A percentile compares a stretch with the other conserved stretches of the same genome.
Evolutionary conservation across 2,113 vertebrate genomes (phyloP).

Genomic region (Paracyprichromis sp.): DNA sequence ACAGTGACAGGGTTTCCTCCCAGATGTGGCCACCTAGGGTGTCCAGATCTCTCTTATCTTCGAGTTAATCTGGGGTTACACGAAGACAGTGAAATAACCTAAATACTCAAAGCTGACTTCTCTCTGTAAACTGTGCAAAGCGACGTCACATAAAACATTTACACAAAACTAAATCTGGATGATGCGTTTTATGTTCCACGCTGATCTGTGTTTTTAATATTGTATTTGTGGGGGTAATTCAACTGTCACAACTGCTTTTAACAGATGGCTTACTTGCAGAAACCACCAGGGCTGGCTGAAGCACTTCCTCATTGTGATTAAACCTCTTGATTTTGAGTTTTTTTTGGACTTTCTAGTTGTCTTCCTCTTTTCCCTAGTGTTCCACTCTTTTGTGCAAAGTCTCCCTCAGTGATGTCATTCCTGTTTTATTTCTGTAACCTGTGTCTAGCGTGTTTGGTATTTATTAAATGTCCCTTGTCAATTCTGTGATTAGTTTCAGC

Average conservation of each 20-base stretch:
- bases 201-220: background rate
- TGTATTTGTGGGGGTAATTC: background rate
- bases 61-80: background rate
- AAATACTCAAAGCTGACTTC: background rate
- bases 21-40: background rate
- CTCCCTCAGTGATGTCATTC: background rate
- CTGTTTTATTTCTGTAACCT: background rate
- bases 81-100: background rate
- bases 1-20: background rate
- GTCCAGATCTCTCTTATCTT: background rate
- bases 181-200: background rate
- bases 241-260: background rate
- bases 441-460: background rate
- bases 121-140: background rate
- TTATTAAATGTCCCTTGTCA: background rate
- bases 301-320: background rate
- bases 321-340: background rate
- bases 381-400: background rate
- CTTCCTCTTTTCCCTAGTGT: background rate
- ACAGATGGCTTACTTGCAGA: background rate
- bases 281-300: background rate
- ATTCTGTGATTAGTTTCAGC: background rate
- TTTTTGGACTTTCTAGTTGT: background rate
- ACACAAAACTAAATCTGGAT: background rate
- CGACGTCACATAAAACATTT: background rate